phyloP scores from a whole-genome alignment of 2,113 vertebrate species.

The Sapayoa aenigma region DNA sequence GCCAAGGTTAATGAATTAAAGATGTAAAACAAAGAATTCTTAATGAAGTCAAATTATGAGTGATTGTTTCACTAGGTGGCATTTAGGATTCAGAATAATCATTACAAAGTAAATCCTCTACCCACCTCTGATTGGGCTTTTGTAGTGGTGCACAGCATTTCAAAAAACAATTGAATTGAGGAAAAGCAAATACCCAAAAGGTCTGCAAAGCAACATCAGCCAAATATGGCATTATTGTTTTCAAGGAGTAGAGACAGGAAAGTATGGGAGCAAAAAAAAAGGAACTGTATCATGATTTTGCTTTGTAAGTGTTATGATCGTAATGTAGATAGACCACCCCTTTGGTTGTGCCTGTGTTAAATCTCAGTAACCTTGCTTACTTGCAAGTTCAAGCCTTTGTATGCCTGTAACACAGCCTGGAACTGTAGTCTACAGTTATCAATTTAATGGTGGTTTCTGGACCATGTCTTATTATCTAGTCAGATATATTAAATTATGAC shows the following conservation, averaged over 20 bases:
- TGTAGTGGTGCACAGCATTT: not conserved
- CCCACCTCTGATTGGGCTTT: not conserved
- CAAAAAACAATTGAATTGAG: not conserved
- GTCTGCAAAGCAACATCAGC: not conserved
- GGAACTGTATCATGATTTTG: not conserved
- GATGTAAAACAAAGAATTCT: not conserved
- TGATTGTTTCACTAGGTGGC: slow-evolving; percentile 8
- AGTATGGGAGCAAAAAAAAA: not conserved
- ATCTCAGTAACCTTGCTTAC: not conserved
- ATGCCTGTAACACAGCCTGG: not conserved
- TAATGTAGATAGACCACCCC: not conserved
- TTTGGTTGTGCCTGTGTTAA: not conserved
- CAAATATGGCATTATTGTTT: not conserved
- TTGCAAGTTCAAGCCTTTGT: not conserved
- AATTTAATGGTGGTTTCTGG: not conserved
- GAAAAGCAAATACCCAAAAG: not conserved
- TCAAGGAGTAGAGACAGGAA: not conserved
- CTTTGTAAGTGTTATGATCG: not conserved
- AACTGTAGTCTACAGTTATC: not conserved
- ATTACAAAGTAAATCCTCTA: slow-evolving; percentile 22
- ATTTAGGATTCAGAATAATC: slow-evolving; percentile 18
- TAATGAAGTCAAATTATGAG: slow-evolving; percentile 35
- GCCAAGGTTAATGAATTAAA: slow-evolving; percentile 29
- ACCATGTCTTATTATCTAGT: not conserved
- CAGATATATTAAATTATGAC: not conserved